A percentile compares a stretch with the other conserved stretches of the same genome.
phyloP scores from a whole-genome alignment of 2,113 vertebrate species.

The Lagopus muta region DNA sequence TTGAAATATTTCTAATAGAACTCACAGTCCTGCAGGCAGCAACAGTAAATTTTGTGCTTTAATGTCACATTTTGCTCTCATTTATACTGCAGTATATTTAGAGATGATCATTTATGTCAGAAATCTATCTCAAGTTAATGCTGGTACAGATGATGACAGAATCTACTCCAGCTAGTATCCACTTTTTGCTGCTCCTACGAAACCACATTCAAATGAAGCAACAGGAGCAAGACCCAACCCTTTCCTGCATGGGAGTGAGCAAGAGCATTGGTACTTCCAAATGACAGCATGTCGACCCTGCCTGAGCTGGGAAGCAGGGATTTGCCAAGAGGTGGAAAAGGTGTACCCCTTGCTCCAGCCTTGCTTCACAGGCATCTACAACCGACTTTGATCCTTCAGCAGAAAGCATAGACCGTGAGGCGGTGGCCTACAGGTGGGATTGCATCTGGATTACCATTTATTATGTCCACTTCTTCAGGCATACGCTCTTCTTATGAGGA shows the following conservation, averaged over 20 bases:
- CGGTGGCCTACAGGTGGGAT: background rate
- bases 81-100: background rate
- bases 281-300: background rate
- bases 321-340: background rate
- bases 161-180: background rate
- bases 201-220: background rate
- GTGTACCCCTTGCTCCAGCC: background rate
- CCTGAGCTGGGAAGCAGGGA: background rate
- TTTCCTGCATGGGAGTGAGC: background rate
- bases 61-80: background rate
- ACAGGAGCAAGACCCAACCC: background rate
- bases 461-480: background rate
- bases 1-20: constrained; percentile 32
- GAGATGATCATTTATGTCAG: background rate
- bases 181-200: background rate
- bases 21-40: background rate
- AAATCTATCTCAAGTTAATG: background rate
- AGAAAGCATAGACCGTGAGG: background rate
- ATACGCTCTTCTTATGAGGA: background rate
- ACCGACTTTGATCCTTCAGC: background rate
- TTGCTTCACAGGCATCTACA: background rate
- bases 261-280: background rate
- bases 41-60: background rate
- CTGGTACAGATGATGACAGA: background rate
- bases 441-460: background rate